Base-by-base conservation (phyloP, 2,797 vertebrate genomes). In the Dryobates pubescens region DNA sequence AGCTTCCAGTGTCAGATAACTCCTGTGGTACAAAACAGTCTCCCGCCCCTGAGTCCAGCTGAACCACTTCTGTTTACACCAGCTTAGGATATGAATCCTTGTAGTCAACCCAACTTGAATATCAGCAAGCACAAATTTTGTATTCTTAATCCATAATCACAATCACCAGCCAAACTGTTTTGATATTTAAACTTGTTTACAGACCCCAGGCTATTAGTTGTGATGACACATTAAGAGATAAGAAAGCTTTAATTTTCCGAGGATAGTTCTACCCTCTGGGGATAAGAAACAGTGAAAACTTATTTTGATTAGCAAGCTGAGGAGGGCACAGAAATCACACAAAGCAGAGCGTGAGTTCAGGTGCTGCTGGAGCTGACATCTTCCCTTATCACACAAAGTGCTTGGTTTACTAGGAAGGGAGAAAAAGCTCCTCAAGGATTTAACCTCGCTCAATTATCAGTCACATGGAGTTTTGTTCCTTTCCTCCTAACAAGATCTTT, bases 191-290 rank as follows among this genome's bases (percentile, higher is more conserved):
- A 96, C 82, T 94, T 96, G 96, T 96, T 96, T 96, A 93, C 94
- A 92, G 84, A 95, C 95, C 92, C 90, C 83, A 89, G 93, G 95
- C 94, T 96, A 95, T 96, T 96, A 91, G 87, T 90, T 96, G 92
- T 90, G 93, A 91, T 95, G 95, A 97, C 95, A 96, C 93, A 96
- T 95, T 95, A 95, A 95, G 73, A 96, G 95, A 96, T 96, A 96
- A 94, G 76, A 95, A 79, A 81, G 79, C 86, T 96, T 97, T 95
- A 96, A 96, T 96, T 96, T 97, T 96, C 92, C 82, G 83, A 91
- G 82, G 79, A 94, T 82, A 92, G 91, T 92, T 95, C 68, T 69
- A 82, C 88, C 92, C 92, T 95, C 89, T 45, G 74, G 74, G 85
- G 83, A 95, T 94, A 88, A 96, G 93, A 92, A 93, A 95, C 76